Evolutionary conservation across 2,797 vertebrate species (phyloP).

Genomic region (Aldrovandia affinis): DNA sequence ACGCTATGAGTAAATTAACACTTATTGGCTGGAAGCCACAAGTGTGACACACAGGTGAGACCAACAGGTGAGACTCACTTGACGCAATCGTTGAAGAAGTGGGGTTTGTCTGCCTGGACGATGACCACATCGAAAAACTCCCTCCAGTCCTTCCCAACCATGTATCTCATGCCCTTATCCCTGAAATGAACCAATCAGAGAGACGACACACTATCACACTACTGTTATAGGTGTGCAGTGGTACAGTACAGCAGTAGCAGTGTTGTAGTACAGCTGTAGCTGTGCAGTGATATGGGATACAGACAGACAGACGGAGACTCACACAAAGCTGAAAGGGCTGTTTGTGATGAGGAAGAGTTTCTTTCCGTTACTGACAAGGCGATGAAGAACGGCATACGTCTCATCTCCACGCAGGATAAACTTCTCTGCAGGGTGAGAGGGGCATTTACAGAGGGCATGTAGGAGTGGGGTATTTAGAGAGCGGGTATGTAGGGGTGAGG

Average conservation of each 20-base stretch:
- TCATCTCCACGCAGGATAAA: constrained; percentile 81
- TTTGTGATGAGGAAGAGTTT: constrained; percentile 88
- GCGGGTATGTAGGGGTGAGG: not conserved
- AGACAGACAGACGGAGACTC: constrained; percentile 50
- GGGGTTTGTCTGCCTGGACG: constrained; percentile 85
- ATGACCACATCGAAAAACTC: constrained; percentile 85
- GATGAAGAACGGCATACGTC: constrained; percentile 79
- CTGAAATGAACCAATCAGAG: constrained; percentile 52
- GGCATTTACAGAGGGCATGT: not conserved
- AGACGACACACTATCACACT: not conserved
- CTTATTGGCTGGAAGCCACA: too few relatives aligned
- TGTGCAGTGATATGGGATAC: too few relatives aligned
- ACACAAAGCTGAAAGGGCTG: constrained; percentile 88
- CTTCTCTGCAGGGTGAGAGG: constrained; percentile 67
- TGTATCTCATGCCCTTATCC: constrained; percentile 85
- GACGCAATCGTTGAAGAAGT: constrained; percentile 85
- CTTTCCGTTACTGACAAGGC: constrained; percentile 72
- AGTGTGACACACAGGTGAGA: not conserved
- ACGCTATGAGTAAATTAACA: too few relatives aligned
- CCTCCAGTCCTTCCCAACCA: constrained; percentile 84
- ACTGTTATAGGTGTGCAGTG: too few relatives aligned
- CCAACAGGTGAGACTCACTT: constrained; percentile 71
- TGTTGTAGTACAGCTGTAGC: not conserved
- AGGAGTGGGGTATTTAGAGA: not conserved
- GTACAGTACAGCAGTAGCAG: not conserved